phyloP scores from a whole-genome alignment of 2,797 vertebrate genomes.

The Acrossocheilus wenchowensis region DNA sequence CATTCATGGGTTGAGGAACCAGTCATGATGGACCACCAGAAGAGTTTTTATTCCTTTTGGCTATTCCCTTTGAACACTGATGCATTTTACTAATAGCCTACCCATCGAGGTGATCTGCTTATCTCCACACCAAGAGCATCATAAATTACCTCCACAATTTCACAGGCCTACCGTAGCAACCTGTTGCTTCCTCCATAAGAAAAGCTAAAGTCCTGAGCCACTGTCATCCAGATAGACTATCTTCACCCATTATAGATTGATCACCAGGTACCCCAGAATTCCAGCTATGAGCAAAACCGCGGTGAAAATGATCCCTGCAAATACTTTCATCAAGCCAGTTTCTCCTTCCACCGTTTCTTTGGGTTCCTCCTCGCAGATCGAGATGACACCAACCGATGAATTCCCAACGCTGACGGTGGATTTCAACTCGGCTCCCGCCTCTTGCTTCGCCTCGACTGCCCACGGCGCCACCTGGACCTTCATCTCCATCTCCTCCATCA shows the following conservation, averaged over 20 bases:
- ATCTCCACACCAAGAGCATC: slow-evolving; percentile 22
- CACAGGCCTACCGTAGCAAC: slow-evolving; percentile 3
- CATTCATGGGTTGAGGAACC: not conserved
- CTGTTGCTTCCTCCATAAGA: slow-evolving; percentile 3
- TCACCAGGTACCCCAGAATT: slow-evolving; percentile 89
- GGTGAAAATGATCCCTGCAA: slow-evolving; percentile 86
- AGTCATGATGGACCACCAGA: not conserved
- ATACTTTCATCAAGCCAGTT: slow-evolving; percentile 75
- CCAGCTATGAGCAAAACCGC: slow-evolving; percentile 86
- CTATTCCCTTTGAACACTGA: slow-evolving; percentile 21
- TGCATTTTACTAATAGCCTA: not conserved
- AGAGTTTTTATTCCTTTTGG: not conserved
- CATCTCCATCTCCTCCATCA: slow-evolving; percentile 99
- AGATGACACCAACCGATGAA: slow-evolving; percentile 87
- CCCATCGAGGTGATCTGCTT: not conserved
- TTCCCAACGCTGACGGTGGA: slow-evolving; percentile 86
- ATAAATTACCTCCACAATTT: not conserved
- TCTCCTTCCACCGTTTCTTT: slow-evolving; percentile 72
- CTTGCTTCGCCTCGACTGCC: slow-evolving; percentile 94
- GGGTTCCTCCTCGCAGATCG: slow-evolving; percentile 86
- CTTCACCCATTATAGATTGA: slow-evolving; percentile 82
- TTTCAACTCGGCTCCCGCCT: slow-evolving; percentile 91
- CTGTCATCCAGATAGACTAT: slow-evolving; percentile 56
- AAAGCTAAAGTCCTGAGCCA: slow-evolving; percentile 45
- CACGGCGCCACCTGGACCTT: slow-evolving; percentile 96